Percentiles rank a stretch among this genome's conserved stretches.
Evolutionary conservation across 2,888 invertebrate species (phyloP).

Genomic region (Bugulina stolonifera): DNA sequence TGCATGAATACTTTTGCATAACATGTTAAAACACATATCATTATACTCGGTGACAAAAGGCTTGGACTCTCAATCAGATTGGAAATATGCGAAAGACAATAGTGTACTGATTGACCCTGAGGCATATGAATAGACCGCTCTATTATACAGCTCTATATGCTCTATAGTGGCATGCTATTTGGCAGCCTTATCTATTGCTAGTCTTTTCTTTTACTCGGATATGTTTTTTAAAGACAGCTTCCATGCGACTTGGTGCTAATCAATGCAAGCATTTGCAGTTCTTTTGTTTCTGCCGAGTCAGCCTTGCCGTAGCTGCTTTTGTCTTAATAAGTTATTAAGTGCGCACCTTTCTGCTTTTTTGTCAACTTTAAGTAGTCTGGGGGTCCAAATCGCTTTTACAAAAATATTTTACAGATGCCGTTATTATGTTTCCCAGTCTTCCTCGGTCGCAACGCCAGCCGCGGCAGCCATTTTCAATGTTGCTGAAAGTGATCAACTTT

Average conservation of each 20-base stretch:
- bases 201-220: constrained; percentile 14
- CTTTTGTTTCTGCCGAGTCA: constrained; percentile 16
- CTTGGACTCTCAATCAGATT: constrained; percentile 18
- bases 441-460: no score
- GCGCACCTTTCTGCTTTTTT: constrained; percentile 21
- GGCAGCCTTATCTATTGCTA: background rate
- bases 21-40: constrained; percentile 25
- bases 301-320: constrained; percentile 16
- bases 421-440: background rate
- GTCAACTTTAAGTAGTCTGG: constrained; percentile 12
- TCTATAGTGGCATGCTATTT: constrained; percentile 3
- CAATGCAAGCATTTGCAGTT: constrained; percentile 13
- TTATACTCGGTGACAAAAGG: constrained; percentile 21
- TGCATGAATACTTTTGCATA: constrained; percentile 23
- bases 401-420: background rate
- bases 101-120: constrained; percentile 18
- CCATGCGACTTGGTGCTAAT: constrained; percentile 26
- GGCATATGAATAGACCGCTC: background rate
- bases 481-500: no score
- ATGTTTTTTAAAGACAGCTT: constrained; percentile 25
- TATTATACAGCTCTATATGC: background rate
- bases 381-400: constrained; percentile 19
- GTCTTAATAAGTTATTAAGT: constrained; percentile 12
- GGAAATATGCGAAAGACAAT: constrained; percentile 25
- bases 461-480: no score